Conservation (phyloP, 1,140 invertebrate species). For the Hetaerina americana region DNA sequence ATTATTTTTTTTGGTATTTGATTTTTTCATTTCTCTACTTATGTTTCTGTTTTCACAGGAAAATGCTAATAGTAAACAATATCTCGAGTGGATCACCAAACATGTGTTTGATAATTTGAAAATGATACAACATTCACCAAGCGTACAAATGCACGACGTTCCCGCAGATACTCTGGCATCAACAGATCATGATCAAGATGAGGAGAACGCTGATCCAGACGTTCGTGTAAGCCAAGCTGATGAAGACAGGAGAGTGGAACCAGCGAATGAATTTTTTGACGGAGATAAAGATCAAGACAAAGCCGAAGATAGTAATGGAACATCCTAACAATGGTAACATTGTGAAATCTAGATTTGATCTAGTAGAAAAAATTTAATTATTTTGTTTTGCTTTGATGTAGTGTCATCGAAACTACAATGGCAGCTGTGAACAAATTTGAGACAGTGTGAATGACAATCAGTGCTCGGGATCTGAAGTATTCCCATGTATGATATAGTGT, state of each 20-base stretch:
- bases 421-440: too few species aligned
- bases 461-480: too few species aligned
- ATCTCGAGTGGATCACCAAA: conserved; percentile 74
- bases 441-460: too few species aligned
- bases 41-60: too few species aligned
- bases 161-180: conserved; percentile 42
- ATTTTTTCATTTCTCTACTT: too few species aligned
- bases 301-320: conserved; percentile 9
- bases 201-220: conserved; percentile 61
- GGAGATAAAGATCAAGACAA: conserved; percentile 54
- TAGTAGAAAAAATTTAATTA: too few species aligned
- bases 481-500: too few species aligned
- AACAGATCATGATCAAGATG: conserved; percentile 34
- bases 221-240: conserved; percentile 64
- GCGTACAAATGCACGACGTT: conserved; percentile 86
- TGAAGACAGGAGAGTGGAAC: conserved; percentile 71
- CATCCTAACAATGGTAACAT: too few species aligned
- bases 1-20: too few species aligned
- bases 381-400: too few species aligned
- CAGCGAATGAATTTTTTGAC: conserved; percentile 86
- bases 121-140: conserved; percentile 78
- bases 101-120: conserved; percentile 78
- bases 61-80: conserved; percentile 86
- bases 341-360: too few species aligned
- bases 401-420: too few species aligned